These are phyloP conservation scores for Coptodon bakossiorum DNA, from an alignment of 2,113 vertebrate species.

Conservation along the genomic window DNA sequence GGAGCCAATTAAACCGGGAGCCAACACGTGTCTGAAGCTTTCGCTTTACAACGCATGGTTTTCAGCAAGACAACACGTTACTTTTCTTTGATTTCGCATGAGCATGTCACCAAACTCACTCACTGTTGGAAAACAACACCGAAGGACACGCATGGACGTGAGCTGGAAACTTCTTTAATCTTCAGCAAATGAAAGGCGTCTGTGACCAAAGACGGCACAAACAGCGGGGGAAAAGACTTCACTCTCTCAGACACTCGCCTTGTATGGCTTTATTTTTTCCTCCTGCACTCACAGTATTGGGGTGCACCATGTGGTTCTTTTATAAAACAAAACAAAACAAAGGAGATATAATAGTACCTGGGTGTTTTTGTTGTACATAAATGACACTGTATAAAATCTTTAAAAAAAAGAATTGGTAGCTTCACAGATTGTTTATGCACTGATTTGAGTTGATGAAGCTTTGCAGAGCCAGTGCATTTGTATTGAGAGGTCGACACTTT, in stretches of 20 bases:
- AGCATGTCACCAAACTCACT: constrained; percentile 91
- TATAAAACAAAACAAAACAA: constrained; percentile 55
- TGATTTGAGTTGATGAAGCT: constrained; percentile 68
- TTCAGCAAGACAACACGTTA: constrained; percentile 63
- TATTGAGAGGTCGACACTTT: constrained; percentile 61
- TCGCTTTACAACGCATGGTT: constrained; percentile 87
- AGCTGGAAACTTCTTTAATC: constrained; percentile 6
- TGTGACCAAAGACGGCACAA: constrained; percentile 71
- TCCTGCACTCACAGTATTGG: constrained; percentile 84
- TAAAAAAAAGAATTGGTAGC: constrained; percentile 72
- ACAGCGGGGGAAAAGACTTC: constrained; percentile 57
- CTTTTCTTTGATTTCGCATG: constrained; percentile 92
- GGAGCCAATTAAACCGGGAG: constrained; percentile 63
- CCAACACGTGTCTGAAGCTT: constrained; percentile 78
- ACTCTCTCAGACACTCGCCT: constrained; percentile 84
- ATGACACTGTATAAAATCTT: constrained; percentile 92
- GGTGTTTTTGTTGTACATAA: constrained; percentile 96
- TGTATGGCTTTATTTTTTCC: constrained; percentile 67
- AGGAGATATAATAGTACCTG: constrained; percentile 61
- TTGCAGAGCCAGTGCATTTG: constrained; percentile 34
- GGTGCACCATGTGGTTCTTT: constrained; percentile 84
- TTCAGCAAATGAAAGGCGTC: constrained; percentile 44
- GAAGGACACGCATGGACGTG: constrained; percentile 67
- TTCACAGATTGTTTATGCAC: constrained; percentile 86
- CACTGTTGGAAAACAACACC: constrained; percentile 71